Percentiles rank a stretch among this genome's conserved stretches.
Evolutionary conservation across 2,888 invertebrate genomes (phyloP).

Genomic region (Autographa pulchrina): DNA sequence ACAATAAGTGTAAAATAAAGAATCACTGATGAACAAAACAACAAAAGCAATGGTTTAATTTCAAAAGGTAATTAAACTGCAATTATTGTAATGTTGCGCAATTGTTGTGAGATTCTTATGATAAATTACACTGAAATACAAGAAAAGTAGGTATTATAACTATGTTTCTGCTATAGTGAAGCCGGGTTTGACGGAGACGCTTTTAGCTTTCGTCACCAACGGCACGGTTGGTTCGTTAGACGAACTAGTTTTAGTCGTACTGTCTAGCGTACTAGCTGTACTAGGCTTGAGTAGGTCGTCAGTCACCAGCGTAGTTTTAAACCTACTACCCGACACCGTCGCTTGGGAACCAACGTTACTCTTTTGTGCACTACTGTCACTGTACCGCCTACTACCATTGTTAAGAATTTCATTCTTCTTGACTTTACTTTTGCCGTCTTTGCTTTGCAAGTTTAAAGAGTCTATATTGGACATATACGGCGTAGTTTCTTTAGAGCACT

Average conservation of each 20-base stretch:
- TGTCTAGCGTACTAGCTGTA: slow-evolving; percentile 66
- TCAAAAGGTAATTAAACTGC: slow-evolving; percentile 25
- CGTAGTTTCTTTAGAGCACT: slow-evolving; percentile 73
- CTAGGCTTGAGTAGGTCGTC: slow-evolving; percentile 74
- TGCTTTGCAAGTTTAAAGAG: slow-evolving; percentile 72
- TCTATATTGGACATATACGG: slow-evolving; percentile 71
- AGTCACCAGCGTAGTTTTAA: slow-evolving; percentile 81
- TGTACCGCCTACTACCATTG: slow-evolving; percentile 80
- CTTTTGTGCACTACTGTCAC: slow-evolving; percentile 81
- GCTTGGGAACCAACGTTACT: slow-evolving; percentile 67
- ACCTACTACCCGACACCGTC: slow-evolving; percentile 74
- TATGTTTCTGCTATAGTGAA: slow-evolving; percentile 76
- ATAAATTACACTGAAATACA: slow-evolving; percentile 48
- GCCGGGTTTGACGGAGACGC: slow-evolving; percentile 75
- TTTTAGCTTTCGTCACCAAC: slow-evolving; percentile 79
- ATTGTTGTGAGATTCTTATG: slow-evolving; percentile 33
- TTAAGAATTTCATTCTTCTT: slow-evolving; percentile 77
- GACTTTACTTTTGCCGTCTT: slow-evolving; percentile 68
- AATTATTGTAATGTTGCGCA: slow-evolving; percentile 21
- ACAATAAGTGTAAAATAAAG: slow-evolving; percentile 35
- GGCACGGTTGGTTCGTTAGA: slow-evolving; percentile 63
- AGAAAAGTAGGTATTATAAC: slow-evolving; percentile 24
- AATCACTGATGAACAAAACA: slow-evolving; percentile 34
- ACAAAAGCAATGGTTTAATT: slow-evolving; percentile 25
- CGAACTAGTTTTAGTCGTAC: slow-evolving; percentile 66